phyloP scores from a whole-genome alignment of 2,797 vertebrate genomes.

The Monodelphis domestica region DNA sequence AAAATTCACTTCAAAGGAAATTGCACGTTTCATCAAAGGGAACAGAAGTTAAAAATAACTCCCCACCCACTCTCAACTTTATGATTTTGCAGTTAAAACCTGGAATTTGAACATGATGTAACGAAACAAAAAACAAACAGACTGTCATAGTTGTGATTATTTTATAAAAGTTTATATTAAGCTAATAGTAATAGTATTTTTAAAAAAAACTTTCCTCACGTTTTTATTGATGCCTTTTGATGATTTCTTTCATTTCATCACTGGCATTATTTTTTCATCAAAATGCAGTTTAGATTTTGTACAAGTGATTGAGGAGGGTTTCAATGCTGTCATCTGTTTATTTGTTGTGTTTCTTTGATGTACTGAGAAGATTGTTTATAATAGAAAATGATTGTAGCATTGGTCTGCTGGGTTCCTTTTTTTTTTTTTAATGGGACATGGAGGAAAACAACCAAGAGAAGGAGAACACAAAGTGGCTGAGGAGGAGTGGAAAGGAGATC shows the following conservation, averaged over 20 bases:
- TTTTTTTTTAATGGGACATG: not conserved
- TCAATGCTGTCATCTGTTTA: not conserved
- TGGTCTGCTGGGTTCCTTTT: not conserved
- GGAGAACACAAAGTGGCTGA: slow-evolving; percentile 43
- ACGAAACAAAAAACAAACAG: not conserved
- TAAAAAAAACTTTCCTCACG: not conserved
- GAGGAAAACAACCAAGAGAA: slow-evolving; percentile 50
- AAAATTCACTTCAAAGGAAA: slow-evolving; percentile 22
- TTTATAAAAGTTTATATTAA: not conserved
- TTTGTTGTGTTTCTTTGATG: too few species aligned
- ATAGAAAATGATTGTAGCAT: not conserved
- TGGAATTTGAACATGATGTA: not conserved
- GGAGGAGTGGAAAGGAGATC: not conserved
- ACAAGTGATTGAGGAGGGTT: not conserved
- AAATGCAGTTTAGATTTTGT: not conserved
- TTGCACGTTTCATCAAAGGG: not conserved
- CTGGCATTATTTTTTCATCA: not conserved
- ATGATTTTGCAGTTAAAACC: slow-evolving; percentile 6
- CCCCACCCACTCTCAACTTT: not conserved
- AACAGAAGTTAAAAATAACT: not conserved
- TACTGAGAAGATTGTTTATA: not conserved
- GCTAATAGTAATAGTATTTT: not conserved
- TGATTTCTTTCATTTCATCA: not conserved
- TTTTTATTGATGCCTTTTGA: not conserved
- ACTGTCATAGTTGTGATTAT: not conserved